Percentiles rank a stretch among this genome's conserved stretches.
phyloP scores from a whole-genome alignment of 2,797 vertebrate genomes.

The Catamblyrhynchus diadema region DNA sequence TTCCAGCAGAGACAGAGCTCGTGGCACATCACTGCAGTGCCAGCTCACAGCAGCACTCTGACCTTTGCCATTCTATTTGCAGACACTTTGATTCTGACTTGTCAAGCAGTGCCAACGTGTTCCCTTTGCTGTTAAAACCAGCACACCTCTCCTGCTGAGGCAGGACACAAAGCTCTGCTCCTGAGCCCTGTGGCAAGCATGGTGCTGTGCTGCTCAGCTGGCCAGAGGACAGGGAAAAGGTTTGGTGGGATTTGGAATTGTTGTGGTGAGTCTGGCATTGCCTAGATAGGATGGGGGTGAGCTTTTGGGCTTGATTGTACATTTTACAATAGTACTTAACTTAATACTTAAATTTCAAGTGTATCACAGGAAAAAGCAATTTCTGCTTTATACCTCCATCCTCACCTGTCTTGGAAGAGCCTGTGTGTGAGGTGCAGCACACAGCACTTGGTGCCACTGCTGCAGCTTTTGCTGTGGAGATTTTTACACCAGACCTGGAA shows the following conservation, averaged over 20 bases:
- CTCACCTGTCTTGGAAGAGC: not conserved
- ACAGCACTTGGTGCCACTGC: not conserved
- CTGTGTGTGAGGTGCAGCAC: not conserved
- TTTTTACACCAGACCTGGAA: not conserved
- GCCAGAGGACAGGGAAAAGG: not conserved
- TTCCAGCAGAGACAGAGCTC: not conserved
- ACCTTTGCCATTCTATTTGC: slow-evolving; percentile 10
- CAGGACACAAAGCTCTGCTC: not conserved
- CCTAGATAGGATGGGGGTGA: not conserved
- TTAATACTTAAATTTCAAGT: not conserved
- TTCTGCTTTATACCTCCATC: not conserved
- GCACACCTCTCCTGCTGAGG: not conserved
- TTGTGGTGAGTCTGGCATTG: not conserved
- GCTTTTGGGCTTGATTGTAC: not conserved
- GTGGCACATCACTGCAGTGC: not conserved
- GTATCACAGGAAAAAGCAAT: not conserved
- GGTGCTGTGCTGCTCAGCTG: not conserved
- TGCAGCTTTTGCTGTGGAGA: not conserved
- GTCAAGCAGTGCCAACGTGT: not conserved
- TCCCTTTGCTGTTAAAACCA: not conserved
- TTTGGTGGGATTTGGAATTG: not conserved
- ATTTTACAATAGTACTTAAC: not conserved
- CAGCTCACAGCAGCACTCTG: not conserved
- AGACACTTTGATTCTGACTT: not conserved
- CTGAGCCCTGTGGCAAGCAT: not conserved